These are phyloP conservation scores for Tethea ocularis DNA, from an alignment of 2,888 invertebrate genomes.

Conservation along the genomic window DNA sequence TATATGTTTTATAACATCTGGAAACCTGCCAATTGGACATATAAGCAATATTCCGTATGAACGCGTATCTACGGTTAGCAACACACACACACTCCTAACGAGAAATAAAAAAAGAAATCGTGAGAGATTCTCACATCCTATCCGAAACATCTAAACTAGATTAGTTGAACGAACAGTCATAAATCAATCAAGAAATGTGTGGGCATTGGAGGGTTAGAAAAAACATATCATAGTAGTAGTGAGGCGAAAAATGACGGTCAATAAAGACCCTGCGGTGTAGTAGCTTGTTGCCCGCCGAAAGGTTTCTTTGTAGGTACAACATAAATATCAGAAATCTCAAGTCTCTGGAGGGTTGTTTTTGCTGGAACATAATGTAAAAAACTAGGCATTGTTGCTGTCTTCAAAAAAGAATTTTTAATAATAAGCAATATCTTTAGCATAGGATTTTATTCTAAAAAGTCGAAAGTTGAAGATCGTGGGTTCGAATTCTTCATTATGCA, in stretches of 20 bases:
- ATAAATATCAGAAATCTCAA: conserved; percentile 24
- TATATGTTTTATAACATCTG: conserved; percentile 25
- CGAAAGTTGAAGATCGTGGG: too few relatives aligned
- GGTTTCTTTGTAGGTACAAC: conserved; percentile 38
- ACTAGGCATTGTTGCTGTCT: conserved; percentile 15
- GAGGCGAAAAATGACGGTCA: conserved; percentile 52
- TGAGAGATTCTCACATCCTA: conserved; percentile 27
- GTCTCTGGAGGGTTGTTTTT: conserved; percentile 22
- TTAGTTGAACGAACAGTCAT: conserved; percentile 48
- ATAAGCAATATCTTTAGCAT: too few relatives aligned
- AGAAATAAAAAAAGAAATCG: conserved; percentile 7
- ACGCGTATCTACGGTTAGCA: conserved; percentile 18
- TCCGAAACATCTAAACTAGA: conserved; percentile 58
- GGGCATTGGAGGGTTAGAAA: conserved; percentile 47
- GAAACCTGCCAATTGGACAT: conserved; percentile 26
- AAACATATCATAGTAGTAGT: conserved; percentile 42
- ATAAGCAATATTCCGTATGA: conserved; percentile 30
- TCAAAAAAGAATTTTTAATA: background rate
- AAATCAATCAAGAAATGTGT: conserved; percentile 58
- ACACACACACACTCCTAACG: conserved; percentile 7
- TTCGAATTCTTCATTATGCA: too few relatives aligned
- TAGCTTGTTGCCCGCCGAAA: conserved; percentile 30
- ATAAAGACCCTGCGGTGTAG: conserved; percentile 32
- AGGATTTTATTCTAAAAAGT: too few relatives aligned
- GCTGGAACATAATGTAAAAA: conserved; percentile 8